Evolutionary conservation across 2,797 vertebrate genomes (phyloP).

Genomic region (Spheniscus humboldti): DNA sequence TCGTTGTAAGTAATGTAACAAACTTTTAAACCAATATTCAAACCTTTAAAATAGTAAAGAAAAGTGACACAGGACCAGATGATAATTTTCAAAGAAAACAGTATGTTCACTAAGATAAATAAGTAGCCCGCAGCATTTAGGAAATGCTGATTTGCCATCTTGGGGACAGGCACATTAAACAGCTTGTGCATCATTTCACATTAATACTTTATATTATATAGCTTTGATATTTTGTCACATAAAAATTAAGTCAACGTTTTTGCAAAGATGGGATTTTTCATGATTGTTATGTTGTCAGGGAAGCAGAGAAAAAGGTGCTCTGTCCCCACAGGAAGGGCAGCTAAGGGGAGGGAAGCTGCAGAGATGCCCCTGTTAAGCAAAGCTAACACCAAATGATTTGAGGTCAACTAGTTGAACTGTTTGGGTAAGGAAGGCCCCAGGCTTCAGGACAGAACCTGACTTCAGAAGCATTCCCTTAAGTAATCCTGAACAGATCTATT

Average conservation of each 20-base stretch:
- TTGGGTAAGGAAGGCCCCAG: neutral
- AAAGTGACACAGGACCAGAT: neutral
- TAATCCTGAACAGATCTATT: neutral
- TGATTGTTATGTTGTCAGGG: neutral
- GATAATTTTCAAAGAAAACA: neutral
- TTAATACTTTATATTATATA: neutral
- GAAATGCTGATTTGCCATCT: neutral
- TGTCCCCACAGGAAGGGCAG: neutral
- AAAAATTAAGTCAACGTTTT: neutral
- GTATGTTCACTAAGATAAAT: neutral
- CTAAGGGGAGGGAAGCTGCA: neutral
- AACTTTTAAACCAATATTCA: neutral
- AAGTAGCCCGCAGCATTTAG: neutral
- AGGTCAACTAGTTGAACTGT: neutral
- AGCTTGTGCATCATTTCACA: neutral
- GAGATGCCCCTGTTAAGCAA: neutral
- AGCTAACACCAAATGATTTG: neutral
- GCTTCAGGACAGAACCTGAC: neutral
- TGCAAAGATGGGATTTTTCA: accelerated
- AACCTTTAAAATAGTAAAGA: neutral
- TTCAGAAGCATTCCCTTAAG: neutral
- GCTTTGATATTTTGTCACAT: neutral
- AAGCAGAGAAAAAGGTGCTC: neutral
- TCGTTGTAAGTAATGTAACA: neutral
- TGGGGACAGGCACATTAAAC: too few relatives aligned